A percentile compares a stretch with the other conserved stretches of the same genome.
Conservation (phyloP, 2,797 vertebrate genomes). For the Tapirus indicus region DNA sequence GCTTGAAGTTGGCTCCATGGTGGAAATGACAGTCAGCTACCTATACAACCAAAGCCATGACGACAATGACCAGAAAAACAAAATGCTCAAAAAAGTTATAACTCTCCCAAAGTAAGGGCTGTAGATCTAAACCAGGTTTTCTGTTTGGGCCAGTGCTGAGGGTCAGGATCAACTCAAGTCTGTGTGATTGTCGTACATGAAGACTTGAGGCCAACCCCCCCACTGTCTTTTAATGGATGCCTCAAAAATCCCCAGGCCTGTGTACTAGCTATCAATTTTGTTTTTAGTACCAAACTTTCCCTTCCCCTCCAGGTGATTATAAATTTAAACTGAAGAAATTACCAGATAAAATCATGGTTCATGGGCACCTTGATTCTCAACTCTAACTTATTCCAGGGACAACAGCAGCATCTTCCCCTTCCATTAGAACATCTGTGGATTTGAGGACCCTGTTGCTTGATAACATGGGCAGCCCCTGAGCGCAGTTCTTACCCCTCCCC, state of each 20-base stretch:
- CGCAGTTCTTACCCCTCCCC: conserved; percentile 97
- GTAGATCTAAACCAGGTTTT: neutral
- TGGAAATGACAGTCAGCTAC: neutral
- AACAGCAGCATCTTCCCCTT: neutral
- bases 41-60: neutral
- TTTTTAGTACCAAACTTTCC: neutral
- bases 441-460: neutral
- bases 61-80: neutral
- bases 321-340: neutral
- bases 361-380: neutral
- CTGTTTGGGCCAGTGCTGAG: neutral
- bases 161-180: neutral
- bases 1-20: neutral
- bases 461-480: rapidly evolving
- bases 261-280: neutral
- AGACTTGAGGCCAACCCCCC: neutral
- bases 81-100: neutral
- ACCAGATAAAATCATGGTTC: neutral
- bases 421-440: neutral
- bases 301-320: neutral
- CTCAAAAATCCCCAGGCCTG: neutral
- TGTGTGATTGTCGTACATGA: neutral
- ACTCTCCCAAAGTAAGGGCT: neutral
- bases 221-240: neutral
- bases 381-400: neutral